Evolutionary conservation across 1,140 invertebrate genomes (phyloP), one percentile per base, ranked within the genome.

Genomic region (Heliconius melpomene): DNA sequence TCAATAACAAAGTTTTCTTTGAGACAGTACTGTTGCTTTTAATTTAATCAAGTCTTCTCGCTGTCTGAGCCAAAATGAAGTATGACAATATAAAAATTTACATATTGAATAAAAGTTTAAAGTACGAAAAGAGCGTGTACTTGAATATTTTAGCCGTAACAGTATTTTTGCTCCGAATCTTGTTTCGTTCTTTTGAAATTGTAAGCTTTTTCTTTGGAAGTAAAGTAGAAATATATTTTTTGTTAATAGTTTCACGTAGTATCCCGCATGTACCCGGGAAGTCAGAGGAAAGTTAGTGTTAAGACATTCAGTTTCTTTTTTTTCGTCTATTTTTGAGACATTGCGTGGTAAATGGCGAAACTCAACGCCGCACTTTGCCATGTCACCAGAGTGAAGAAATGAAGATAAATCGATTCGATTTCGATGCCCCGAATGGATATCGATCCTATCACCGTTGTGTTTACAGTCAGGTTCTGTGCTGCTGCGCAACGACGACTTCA

Each of bases 1-100:
- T 75, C 66, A 79, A 75, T 75, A 78, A 78, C 70, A 78, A 78
- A 72, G 23, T 78, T 78, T 71, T 54, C 71, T 78, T 78, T 78
- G 76, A 78, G 76, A 66, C 76, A 52, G 76, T 72, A 36, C 71
- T 23, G 70, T 78, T 71, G 54, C n/a, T 66, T 18, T 78, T 78
- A 78, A 78, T 78, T 78, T 54, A 78, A 78, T 78, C 66, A 78
- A 78, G 23, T 78, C 66, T 77, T 29, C 60, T 60, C 74, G 57
- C 60, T 32, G n/a, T 52, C 38, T 16, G 23, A 52, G 70, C 46
- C 70, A 70, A 46, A 71, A 71, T 77, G 60, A 71, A 46, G 40
- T 57, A 72, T 71, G 36, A 71, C 36, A 60, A 71, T 77, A 71
- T 46, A 71, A 38, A 40, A 50, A 60, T 77, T 71, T 72, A 26